Percentiles rank a stretch among this genome's conserved stretches.
These are phyloP conservation scores for Poecilia latipinna DNA, from an alignment of 2,113 vertebrate genomes.

Conservation along the genomic window DNA sequence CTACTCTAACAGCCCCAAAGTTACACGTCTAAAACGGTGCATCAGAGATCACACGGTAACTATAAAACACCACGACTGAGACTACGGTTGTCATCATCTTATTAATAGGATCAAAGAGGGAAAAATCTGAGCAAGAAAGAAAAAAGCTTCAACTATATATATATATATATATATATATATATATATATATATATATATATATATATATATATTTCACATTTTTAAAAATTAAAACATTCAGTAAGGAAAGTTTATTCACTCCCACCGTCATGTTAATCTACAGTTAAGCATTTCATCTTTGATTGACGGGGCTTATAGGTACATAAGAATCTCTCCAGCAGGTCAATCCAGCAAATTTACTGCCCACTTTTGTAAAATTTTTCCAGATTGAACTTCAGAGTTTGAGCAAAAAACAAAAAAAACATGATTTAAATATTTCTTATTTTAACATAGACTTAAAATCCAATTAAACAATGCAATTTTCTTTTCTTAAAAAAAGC, in stretches of 20 bases:
- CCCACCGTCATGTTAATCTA: conserved; percentile 14
- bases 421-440: not conserved
- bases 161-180: no score
- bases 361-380: conserved; percentile 27
- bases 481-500: no score
- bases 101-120: conserved; percentile 32
- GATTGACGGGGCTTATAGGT: conserved; percentile 16
- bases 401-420: not conserved
- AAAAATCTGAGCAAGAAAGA: conserved; percentile 18
- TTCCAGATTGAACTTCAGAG: conserved; percentile 1
- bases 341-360: conserved; percentile 45
- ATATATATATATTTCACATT: not conserved
- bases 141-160: conserved; percentile 4
- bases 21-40: conserved; percentile 52
- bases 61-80: conserved; percentile 57
- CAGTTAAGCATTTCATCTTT: conserved; percentile 28
- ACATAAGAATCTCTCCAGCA: conserved; percentile 29
- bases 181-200: not conserved
- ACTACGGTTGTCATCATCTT: conserved; percentile 44
- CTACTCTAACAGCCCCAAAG: conserved; percentile 59
- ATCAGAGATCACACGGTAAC: conserved; percentile 61
- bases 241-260: conserved; percentile 6
- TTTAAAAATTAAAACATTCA: not conserved
- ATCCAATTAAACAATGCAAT: not conserved
- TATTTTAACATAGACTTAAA: not conserved